A percentile compares a stretch with the other conserved stretches of the same genome.
These are phyloP conservation scores for Petrolisthes manimaculis DNA, from an alignment of 2,888 invertebrate species.

Conservation along the genomic window DNA sequence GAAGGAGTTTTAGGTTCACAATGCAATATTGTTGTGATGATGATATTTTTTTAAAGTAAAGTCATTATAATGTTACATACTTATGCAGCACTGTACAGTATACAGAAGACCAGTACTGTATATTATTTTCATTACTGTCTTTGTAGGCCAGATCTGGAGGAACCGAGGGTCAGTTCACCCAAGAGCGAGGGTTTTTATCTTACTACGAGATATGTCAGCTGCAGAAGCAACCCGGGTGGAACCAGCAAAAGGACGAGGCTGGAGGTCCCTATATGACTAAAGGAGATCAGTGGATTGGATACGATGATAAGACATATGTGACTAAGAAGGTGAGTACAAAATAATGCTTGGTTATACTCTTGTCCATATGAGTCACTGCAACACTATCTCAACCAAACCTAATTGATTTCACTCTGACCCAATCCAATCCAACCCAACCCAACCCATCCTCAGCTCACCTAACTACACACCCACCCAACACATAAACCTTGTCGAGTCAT, in stretches of 20 bases:
- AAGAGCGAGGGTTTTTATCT: slow-evolving; percentile 80
- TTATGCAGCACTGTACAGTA: too few species aligned
- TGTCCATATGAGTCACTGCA: background rate
- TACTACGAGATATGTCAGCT: slow-evolving; percentile 81
- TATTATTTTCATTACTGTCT: too few species aligned
- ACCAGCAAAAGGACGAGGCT: slow-evolving; percentile 75
- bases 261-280: slow-evolving; percentile 82
- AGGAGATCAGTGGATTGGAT: slow-evolving; percentile 90
- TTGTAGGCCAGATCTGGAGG: slow-evolving; percentile 53
- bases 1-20: too few species aligned
- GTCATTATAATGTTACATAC: too few species aligned
- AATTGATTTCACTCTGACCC: background rate
- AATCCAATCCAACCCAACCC: background rate
- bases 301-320: slow-evolving; percentile 84
- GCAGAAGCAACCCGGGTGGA: slow-evolving; percentile 74
- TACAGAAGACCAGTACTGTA: too few species aligned
- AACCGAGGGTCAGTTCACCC: slow-evolving; percentile 60
- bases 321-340: slow-evolving; percentile 75
- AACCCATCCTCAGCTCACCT: background rate
- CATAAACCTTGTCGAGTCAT: slow-evolving; percentile 72
- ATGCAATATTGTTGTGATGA: too few species aligned
- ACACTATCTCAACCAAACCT: background rate
- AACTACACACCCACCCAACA: slow-evolving; percentile 67
- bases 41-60: too few species aligned
- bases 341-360: background rate